phyloP scores from a whole-genome alignment of 2,888 invertebrate species.

The Stenurella melanura region DNA sequence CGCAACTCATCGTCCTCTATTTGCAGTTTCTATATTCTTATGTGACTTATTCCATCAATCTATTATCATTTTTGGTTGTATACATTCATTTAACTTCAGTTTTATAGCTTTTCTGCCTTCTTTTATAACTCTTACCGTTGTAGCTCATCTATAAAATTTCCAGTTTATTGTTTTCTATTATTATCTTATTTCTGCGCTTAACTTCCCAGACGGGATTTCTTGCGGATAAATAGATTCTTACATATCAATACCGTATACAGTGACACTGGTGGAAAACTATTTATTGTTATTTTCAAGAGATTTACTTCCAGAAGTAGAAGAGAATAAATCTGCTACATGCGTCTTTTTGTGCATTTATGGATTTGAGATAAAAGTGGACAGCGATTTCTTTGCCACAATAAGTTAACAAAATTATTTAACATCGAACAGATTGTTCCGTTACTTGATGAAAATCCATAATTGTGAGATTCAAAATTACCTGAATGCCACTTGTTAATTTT shows the following conservation, averaged over 20 bases:
- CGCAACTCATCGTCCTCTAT: not conserved
- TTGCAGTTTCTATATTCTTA: slow-evolving; percentile 24
- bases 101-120: slow-evolving; percentile 38
- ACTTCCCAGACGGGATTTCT: slow-evolving; percentile 28
- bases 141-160: slow-evolving; percentile 39
- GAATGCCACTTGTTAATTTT: no score
- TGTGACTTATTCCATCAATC: slow-evolving; percentile 35
- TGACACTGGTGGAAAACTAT: not conserved
- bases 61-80: slow-evolving; percentile 36
- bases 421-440: no score
- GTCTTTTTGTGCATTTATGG: no score
- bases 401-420: no score
- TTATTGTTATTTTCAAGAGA: not conserved
- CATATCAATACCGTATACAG: not conserved
- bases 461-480: no score
- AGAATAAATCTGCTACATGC: no score
- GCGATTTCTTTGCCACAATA: no score
- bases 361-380: no score
- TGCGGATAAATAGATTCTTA: not conserved
- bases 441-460: no score
- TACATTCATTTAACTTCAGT: slow-evolving; percentile 34
- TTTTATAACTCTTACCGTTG: slow-evolving; percentile 39
- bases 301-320: not conserved
- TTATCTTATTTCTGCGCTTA: slow-evolving; percentile 34
- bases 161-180: slow-evolving; percentile 39